Percentiles rank a stretch among this genome's conserved stretches.
Evolutionary conservation across 2,113 vertebrate genomes (phyloP).

Genomic region (Myotis lucifugus): DNA sequence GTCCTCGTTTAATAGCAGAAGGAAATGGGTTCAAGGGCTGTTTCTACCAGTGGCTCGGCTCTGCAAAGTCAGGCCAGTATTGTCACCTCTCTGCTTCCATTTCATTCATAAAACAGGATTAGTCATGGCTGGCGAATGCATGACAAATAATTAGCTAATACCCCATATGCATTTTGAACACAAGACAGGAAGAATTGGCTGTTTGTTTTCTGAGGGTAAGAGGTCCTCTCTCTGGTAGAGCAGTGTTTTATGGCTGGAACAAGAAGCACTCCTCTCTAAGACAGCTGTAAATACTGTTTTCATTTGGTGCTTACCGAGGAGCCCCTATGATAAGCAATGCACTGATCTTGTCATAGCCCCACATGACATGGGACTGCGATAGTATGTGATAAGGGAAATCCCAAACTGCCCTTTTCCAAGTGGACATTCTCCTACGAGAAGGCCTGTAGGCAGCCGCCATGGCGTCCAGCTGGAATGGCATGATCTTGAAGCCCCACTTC

Average conservation of each 20-base stretch:
- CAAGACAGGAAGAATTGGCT: background rate
- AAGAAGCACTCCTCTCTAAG: background rate
- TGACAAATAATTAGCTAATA: background rate
- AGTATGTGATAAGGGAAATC: background rate
- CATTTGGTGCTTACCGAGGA: background rate
- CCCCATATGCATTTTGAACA: background rate
- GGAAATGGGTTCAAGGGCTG: background rate
- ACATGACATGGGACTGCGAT: background rate
- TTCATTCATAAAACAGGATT: constrained; percentile 31
- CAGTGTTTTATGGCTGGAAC: no score
- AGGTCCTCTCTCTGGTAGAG: background rate
- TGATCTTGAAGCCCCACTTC: background rate
- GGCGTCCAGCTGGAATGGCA: background rate
- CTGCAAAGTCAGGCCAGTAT: background rate
- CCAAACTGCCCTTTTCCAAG: background rate
- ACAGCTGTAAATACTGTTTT: background rate
- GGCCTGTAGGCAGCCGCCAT: background rate
- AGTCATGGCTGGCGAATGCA: background rate
- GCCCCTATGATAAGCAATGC: background rate
- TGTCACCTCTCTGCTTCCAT: background rate
- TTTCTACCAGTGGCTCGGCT: background rate
- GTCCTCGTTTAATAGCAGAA: background rate
- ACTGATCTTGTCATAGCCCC: background rate
- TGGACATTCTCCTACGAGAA: background rate
- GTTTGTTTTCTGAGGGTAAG: background rate